Base-by-base conservation (phyloP, 1,140 invertebrate species). In the Holotrichia oblita region DNA sequence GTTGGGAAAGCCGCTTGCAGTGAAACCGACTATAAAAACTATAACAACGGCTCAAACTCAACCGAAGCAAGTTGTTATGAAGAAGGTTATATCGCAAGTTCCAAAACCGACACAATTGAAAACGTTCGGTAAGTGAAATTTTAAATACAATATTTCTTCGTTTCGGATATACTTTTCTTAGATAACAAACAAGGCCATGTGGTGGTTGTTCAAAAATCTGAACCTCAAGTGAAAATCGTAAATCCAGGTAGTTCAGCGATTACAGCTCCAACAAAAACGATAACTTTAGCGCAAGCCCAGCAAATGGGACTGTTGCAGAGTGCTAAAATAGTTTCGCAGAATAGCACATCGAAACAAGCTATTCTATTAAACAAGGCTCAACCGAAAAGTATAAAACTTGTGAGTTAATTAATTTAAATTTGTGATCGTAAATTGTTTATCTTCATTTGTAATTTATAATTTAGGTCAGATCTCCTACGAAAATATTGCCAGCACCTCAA, bases 281-380 rank as follows among this genome's bases (percentile, higher is more conserved):
- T 94, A 64, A 93, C 91, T 9, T 87, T 93, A 69, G 90, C 91
- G 78, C 92, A 93, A 85, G 91, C 91, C 12, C 91, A 92, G 82
- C 91, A 92, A 86, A 91, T 93, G 89, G 91, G 92, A 41, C 84
- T 93, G 73, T 79, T 93, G 14, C 86, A 90, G 89, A 86, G 87
- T 89, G 61, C 89, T 87, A 85, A 91, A 79, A 87, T 90, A 79
- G 82, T 92, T 83, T 85, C 89, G 87, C 85, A 90, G 85, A 86
- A 88, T 84, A 82, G 87, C 85, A 86, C 88, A 79, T 86, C 88
- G 79, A 89, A 88, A 81, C 87, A 89, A 73, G 80, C 89, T 17
- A 86, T 90, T 9, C 86, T 90, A 83, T 81, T 90, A 61, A 89
- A 88, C 14, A 86, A 88, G 55, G 41, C 85, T 69, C 85, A 85